These are phyloP conservation scores for Falco peregrinus DNA, from an alignment of 2,797 vertebrate species.

Conservation along the genomic window DNA sequence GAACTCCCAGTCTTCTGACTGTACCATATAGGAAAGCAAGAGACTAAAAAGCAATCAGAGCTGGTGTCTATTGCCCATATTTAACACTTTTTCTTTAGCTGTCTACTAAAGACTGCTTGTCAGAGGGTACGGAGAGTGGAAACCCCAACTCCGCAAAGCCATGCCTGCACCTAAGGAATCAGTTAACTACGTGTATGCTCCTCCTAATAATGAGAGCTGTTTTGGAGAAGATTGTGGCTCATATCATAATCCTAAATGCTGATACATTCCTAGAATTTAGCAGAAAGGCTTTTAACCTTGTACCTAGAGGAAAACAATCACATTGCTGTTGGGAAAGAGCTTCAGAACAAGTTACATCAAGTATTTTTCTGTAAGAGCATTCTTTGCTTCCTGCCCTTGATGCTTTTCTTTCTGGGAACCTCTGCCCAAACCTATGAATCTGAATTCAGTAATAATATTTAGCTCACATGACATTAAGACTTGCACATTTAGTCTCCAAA, in stretches of 20 bases:
- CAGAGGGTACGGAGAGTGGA: neutral
- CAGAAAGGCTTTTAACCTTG: constrained; percentile 12
- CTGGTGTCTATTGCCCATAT: neutral
- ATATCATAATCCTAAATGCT: neutral
- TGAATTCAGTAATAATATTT: neutral
- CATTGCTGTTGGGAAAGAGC: neutral
- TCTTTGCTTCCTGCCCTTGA: neutral
- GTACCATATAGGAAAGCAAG: neutral
- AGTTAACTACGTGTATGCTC: neutral
- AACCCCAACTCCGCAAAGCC: accelerated
- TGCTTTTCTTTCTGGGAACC: neutral
- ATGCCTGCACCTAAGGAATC: neutral
- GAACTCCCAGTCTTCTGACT: neutral
- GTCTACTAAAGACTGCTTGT: neutral
- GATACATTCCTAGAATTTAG: neutral
- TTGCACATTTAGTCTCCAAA: neutral
- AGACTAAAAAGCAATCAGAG: neutral
- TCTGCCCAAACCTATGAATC: neutral
- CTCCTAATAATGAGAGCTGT: neutral
- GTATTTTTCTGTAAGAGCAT: neutral
- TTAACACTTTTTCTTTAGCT: neutral
- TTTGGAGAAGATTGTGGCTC: neutral
- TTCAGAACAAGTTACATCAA: constrained; percentile 25
- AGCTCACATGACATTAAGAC: neutral
- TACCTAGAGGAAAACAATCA: neutral